Percentiles rank a stretch among this genome's conserved stretches.
These are phyloP conservation scores for Nothobranchius kuhntae DNA, from an alignment of 2,113 vertebrate genomes.

Conservation along the genomic window DNA sequence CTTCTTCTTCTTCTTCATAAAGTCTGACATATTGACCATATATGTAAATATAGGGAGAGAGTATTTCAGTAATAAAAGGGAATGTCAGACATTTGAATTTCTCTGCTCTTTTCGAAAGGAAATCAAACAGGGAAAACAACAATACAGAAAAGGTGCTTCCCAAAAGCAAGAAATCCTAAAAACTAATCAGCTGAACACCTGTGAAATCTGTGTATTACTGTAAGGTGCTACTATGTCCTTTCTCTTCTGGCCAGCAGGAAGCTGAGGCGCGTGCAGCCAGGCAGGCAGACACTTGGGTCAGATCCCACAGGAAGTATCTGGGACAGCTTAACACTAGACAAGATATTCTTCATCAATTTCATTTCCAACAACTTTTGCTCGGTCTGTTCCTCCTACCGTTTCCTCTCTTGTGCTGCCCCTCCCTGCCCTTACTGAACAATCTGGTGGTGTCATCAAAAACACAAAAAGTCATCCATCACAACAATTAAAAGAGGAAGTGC, in stretches of 20 bases:
- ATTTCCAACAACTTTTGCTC: constrained; percentile 43
- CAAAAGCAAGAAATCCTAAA: constrained; percentile 40
- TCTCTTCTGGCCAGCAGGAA: constrained; percentile 55
- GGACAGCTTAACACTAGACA: constrained; percentile 31
- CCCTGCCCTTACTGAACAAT: constrained; percentile 32
- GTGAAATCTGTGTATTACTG: constrained; percentile 21
- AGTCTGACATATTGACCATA: too few relatives aligned
- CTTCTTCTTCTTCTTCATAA: too few relatives aligned
- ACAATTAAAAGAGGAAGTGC: constrained; percentile 5
- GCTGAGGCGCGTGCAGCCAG: constrained; percentile 51
- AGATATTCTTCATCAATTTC: constrained; percentile 36
- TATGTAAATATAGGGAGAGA: not conserved
- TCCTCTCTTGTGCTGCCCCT: constrained; percentile 27
- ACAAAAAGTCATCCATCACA: constrained; percentile 9
- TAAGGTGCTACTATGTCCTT: constrained; percentile 21
- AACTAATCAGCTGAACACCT: constrained; percentile 50
- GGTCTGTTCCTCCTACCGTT: constrained; percentile 25
- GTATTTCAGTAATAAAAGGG: too few relatives aligned
- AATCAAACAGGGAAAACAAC: not conserved
- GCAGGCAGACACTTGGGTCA: constrained; percentile 40
- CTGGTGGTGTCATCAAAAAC: constrained; percentile 33
- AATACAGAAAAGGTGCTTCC: not conserved
- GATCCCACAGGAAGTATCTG: constrained; percentile 71
- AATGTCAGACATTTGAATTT: not conserved
- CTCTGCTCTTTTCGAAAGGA: not conserved